A percentile compares a stretch with the other conserved stretches of the same genome.
Evolutionary conservation across 2,113 vertebrate genomes (phyloP).

Genomic region (Columba livia): DNA sequence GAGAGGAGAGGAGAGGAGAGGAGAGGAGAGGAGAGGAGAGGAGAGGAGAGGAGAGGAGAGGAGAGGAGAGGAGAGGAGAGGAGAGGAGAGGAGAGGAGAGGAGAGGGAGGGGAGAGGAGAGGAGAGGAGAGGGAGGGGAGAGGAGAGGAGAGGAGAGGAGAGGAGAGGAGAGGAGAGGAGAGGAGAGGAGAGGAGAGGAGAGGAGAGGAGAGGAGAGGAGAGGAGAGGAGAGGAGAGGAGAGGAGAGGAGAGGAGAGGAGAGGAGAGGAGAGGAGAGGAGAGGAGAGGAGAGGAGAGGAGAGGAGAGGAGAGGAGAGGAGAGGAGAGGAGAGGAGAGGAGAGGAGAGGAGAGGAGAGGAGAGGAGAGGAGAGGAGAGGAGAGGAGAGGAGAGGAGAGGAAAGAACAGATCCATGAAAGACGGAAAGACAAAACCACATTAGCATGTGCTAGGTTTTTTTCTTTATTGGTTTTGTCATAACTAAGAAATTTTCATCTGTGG

Average conservation of each 20-base stretch:
- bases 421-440: background rate
- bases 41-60: background rate
- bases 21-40: background rate
- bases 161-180: too few species aligned
- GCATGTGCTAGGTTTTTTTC: background rate
- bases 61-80: too few species aligned
- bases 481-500: background rate
- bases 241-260: too few species aligned
- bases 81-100: too few species aligned
- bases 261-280: background rate
- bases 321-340: too few species aligned
- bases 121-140: background rate
- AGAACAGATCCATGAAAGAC: background rate
- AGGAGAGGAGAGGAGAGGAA: background rate
- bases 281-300: too few species aligned
- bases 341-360: too few species aligned
- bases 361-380: background rate
- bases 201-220: too few species aligned
- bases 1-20: background rate
- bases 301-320: background rate
- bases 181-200: too few species aligned
- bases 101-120: background rate
- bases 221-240: too few species aligned
- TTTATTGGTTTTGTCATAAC: background rate
- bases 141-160: too few species aligned